These are phyloP conservation scores for Gobius niger DNA, from an alignment of 2,113 vertebrate species.

Conservation along the genomic window DNA sequence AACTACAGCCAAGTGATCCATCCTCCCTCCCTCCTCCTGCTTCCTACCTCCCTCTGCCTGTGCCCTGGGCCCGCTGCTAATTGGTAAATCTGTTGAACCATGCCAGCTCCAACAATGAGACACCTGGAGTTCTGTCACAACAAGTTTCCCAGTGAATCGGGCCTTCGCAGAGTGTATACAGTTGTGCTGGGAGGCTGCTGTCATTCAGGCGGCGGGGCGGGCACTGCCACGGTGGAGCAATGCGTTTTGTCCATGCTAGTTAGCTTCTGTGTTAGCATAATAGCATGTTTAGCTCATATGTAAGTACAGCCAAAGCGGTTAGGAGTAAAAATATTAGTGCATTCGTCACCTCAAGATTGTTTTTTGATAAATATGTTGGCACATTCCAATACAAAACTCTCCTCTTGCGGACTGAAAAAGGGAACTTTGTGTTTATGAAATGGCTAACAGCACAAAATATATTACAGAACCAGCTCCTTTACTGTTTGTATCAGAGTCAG, in stretches of 20 bases:
- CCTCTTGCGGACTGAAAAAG: too few species aligned
- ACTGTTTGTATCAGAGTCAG: too few species aligned
- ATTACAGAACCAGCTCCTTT: too few species aligned
- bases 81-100: conserved; percentile 84
- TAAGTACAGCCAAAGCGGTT: background rate
- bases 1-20: conserved; percentile 53
- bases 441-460: too few species aligned
- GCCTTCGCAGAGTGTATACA: conserved; percentile 70
- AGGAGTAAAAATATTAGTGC: background rate
- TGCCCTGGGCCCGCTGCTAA: conserved; percentile 79
- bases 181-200: conserved; percentile 45
- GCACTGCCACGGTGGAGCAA: conserved; percentile 8
- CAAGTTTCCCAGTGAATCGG: conserved; percentile 79
- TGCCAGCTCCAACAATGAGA: conserved; percentile 81
- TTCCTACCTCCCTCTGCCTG: conserved; percentile 42
- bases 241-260: conserved; percentile 8
- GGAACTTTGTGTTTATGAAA: too few species aligned
- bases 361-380: too few species aligned
- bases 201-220: conserved; percentile 19
- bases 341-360: too few species aligned
- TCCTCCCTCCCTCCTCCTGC: conserved; percentile 15
- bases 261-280: conserved; percentile 1
- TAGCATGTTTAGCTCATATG: conserved; percentile 37
- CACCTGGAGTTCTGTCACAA: conserved; percentile 88
- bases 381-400: too few species aligned